A percentile compares a stretch with the other conserved stretches of the same genome.
These are phyloP conservation scores for Chiroxiphia lanceolata DNA, from an alignment of 2,797 vertebrate species.

Conservation along the genomic window DNA sequence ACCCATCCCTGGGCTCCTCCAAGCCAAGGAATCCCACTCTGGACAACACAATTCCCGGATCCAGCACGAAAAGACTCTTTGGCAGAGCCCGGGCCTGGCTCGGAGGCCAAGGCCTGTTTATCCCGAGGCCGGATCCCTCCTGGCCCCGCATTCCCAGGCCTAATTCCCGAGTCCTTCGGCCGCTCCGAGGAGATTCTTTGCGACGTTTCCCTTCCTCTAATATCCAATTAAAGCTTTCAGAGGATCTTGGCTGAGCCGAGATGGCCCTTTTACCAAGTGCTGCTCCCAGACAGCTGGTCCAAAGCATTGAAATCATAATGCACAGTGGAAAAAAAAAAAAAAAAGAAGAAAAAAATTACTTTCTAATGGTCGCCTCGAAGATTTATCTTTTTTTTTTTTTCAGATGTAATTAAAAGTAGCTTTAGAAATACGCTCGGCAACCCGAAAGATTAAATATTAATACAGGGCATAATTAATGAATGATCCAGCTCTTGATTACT, in stretches of 20 bases:
- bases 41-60: fast-evolving
- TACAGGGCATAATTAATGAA: slow-evolving; percentile 83
- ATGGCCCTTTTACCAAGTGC: slow-evolving; percentile 73
- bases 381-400: slow-evolving; percentile 71
- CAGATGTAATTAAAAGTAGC: slow-evolving; percentile 84
- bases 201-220: slow-evolving; percentile 23
- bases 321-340: neutral
- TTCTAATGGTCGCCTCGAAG: slow-evolving; percentile 82
- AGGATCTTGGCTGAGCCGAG: slow-evolving; percentile 30
- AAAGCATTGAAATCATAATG: slow-evolving; percentile 76
- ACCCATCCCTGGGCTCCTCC: fast-evolving
- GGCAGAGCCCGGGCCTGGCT: neutral
- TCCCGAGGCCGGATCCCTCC: neutral
- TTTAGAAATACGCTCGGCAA: slow-evolving; percentile 79
- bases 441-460: slow-evolving; percentile 83
- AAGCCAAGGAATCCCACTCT: neutral
- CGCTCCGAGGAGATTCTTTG: slow-evolving; percentile 50
- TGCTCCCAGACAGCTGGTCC: slow-evolving; percentile 72
- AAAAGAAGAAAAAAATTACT: slow-evolving; percentile 72
- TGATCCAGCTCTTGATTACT: slow-evolving; percentile 84
- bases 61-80: neutral
- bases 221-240: slow-evolving; percentile 64
- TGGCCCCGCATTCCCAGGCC: slow-evolving; percentile 19
- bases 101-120: neutral
- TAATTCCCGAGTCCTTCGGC: slow-evolving; percentile 33